Conservation (phyloP, 2,888 invertebrate genomes). For the Pseudococcus jackbeardsleyi region DNA sequence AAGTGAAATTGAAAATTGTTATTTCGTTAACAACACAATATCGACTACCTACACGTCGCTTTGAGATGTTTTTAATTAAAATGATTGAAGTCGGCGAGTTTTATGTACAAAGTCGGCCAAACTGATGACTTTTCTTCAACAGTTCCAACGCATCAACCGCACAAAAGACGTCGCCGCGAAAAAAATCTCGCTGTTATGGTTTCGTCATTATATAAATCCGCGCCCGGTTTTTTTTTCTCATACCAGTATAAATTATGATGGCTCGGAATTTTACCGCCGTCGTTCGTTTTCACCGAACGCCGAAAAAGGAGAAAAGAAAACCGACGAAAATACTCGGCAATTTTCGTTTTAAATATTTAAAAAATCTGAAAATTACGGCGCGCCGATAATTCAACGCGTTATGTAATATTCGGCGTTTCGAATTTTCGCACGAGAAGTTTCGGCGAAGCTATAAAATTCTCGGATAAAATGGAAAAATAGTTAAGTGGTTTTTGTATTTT, state of each 20-base stretch:
- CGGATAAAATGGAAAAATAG: constrained; percentile 28
- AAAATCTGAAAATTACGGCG: constrained; percentile 27
- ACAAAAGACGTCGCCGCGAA: not conserved
- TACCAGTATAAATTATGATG: not conserved
- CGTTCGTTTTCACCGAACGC: not conserved
- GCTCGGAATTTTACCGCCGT: not conserved
- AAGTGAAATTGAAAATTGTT: constrained; percentile 40
- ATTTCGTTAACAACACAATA: constrained; percentile 22
- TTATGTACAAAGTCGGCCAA: not conserved
- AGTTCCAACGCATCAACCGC: not conserved
- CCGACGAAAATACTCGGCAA: constrained; percentile 6
- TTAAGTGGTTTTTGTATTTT: constrained; percentile 56
- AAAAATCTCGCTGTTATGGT: constrained; percentile 2
- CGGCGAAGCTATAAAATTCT: constrained; percentile 39
- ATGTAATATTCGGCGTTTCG: constrained; percentile 31
- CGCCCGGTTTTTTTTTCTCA: not conserved
- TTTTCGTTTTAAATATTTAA: constrained; percentile 24
- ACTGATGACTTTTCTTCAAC: not conserved
- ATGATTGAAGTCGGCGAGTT: constrained; percentile 8
- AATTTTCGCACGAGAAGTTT: not conserved
- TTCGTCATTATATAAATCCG: constrained; percentile 4
- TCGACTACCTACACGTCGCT: constrained; percentile 20
- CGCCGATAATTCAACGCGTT: constrained; percentile 27
- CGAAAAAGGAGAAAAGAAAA: not conserved
- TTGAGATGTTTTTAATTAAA: constrained; percentile 33